Base-by-base conservation (phyloP, 1,140 invertebrate genomes). In the Drosophila mauritiana region DNA sequence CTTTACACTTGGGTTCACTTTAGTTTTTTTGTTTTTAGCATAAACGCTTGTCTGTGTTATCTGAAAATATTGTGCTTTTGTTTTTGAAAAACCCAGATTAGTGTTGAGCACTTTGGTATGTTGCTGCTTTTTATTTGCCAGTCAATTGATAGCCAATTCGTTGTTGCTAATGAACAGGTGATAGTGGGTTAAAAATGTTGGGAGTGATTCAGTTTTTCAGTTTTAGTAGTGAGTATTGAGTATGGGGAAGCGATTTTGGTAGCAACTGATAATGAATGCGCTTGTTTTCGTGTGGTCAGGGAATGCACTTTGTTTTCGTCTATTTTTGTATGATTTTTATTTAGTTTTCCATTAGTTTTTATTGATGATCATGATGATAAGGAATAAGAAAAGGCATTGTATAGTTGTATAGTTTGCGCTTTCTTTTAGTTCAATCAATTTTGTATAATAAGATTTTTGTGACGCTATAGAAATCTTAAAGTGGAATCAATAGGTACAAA, bases 321-420 rank as follows among this genome's bases (percentile, higher is more conserved):
- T 58, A 56, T 77, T 57, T 53, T 51, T 51, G 55, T 62, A 43
- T 54, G 15, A 39, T 39, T 63, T 45, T 27, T 54, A 63, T 39
- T 59, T 22, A 34, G 43, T 75, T 70, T 79, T 65, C 48, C 64
- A 64, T 78, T 78, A 49, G 37, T 59, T 75, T 76, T 57, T 36
- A 84, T 63, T 65, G 51, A 51, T 67, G 59, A 62, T 77, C 59
- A 22, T 57, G 61, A 57, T 48, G 73, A 69, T 73, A 58, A 73
- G 67, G 79, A 88, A 88, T 86, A 83, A 88, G 83, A 86, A 86
- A 86, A 86, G 79, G 78, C 83, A 88, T 79, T 86, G 73, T 78
- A 76, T 63, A 48, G 64, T 56, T 74, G 53, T 59, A 61, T 63
- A 63, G 51, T 31, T 43, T 74, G 52, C 55, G 37, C 25, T 56